Conservation (phyloP, 2,113 vertebrate species). For the Petaurus breviceps region DNA sequence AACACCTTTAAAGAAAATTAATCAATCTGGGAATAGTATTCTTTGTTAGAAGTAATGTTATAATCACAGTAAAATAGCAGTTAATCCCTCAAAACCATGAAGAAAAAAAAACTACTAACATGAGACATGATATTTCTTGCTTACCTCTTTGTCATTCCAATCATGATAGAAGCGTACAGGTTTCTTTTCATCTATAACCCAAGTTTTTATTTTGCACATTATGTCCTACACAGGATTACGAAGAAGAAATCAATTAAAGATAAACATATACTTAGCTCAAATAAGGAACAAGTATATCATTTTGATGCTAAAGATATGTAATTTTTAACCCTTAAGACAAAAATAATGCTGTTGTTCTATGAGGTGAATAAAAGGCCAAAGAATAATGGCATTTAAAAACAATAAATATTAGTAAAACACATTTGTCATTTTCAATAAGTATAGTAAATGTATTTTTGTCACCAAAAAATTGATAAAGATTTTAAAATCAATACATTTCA, state of each 20-base stretch:
- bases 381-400: conserved; percentile 61
- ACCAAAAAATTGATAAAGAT: conserved; percentile 62
- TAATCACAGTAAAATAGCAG: conserved; percentile 43
- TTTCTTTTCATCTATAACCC: conserved; percentile 96
- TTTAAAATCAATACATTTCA: conserved; percentile 70
- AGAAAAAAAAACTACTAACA: conserved; percentile 61
- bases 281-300: conserved; percentile 28
- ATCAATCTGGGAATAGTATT: conserved; percentile 49
- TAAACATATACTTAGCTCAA: conserved; percentile 85
- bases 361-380: conserved; percentile 62
- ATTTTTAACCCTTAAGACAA: conserved; percentile 78
- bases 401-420: conserved; percentile 43
- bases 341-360: conserved; percentile 49
- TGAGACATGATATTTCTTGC: conserved; percentile 74
- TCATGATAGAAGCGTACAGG: conserved; percentile 93
- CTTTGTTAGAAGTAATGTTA: conserved; percentile 53
- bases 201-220: conserved; percentile 98
- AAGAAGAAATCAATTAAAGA: conserved; percentile 91
- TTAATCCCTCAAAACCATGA: conserved; percentile 43
- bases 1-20: conserved; percentile 54
- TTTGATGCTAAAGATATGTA: conserved; percentile 85
- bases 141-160: conserved; percentile 97
- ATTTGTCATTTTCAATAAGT: conserved; percentile 60
- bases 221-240: conserved; percentile 92
- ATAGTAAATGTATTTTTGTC: conserved; percentile 37